Conservation (phyloP, 2,113 vertebrate species). For the Cranoglanis bouderius region DNA sequence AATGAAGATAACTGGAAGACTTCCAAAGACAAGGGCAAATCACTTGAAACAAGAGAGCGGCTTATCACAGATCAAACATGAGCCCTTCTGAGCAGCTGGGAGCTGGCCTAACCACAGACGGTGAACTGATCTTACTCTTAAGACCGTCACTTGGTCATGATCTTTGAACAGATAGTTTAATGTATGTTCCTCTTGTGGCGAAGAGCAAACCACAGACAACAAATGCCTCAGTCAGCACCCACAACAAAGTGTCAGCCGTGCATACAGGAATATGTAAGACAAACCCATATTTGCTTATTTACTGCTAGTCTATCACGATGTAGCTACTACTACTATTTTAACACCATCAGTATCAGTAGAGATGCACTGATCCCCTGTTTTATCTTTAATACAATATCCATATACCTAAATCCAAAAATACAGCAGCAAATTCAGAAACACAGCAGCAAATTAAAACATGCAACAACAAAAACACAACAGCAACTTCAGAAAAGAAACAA, state of each 20-base stretch:
- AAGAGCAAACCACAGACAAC: constrained; percentile 15
- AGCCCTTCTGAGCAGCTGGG: constrained; percentile 70
- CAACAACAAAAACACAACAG: neutral
- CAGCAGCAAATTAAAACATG: neutral
- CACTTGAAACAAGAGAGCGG: constrained; percentile 68
- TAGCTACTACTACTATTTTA: neutral
- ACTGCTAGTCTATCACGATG: neutral
- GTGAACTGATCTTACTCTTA: constrained; percentile 68
- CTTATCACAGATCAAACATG: constrained; percentile 69
- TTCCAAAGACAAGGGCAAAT: constrained; percentile 68
- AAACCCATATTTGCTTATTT: neutral
- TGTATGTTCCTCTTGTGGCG: constrained; percentile 26
- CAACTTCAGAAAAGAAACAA: neutral
- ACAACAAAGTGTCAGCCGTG: constrained; percentile 20
- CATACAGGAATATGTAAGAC: neutral
- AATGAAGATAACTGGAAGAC: constrained; percentile 74
- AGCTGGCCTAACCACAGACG: constrained; percentile 62
- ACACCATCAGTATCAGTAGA: neutral
- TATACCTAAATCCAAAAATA: neutral
- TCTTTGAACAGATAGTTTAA: constrained; percentile 39
- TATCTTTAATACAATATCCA: neutral
- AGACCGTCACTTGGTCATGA: constrained; percentile 53
- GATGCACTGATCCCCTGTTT: no score
- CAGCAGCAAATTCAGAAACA: neutral
- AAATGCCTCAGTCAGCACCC: neutral